phyloP scores from a whole-genome alignment of 2,113 vertebrate species.

The Festucalex cinctus region DNA sequence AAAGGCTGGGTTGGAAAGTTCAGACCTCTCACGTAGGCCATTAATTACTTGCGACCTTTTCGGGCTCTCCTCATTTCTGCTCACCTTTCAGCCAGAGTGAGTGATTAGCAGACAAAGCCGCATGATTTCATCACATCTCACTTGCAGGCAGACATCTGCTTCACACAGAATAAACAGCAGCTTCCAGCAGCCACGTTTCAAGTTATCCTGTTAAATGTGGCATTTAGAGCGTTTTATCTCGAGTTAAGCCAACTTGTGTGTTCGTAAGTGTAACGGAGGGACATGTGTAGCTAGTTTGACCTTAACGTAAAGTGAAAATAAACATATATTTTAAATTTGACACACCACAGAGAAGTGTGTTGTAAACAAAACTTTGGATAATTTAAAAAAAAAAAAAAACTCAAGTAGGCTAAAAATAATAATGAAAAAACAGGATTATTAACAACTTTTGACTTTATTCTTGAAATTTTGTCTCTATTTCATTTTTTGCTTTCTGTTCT shows the following conservation, averaged over 20 bases:
- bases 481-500: too few relatives aligned
- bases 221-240: neutral
- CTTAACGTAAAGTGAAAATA: too few relatives aligned
- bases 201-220: neutral
- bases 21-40: conserved; percentile 44
- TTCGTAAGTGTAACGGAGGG: neutral
- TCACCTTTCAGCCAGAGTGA: conserved; percentile 45
- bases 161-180: neutral
- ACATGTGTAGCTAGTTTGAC: neutral
- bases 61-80: conserved; percentile 41
- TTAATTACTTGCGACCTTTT: conserved; percentile 61
- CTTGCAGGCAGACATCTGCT: conserved; percentile 17
- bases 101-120: conserved; percentile 37
- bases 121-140: conserved; percentile 34
- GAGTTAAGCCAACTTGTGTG: neutral
- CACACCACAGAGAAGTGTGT: too few relatives aligned
- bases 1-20: conserved; percentile 20
- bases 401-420: too few relatives aligned
- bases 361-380: too few relatives aligned
- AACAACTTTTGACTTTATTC: too few relatives aligned
- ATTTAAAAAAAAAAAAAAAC: too few relatives aligned
- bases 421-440: too few relatives aligned
- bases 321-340: too few relatives aligned
- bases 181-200: neutral
- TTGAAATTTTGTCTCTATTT: too few relatives aligned